Base-by-base conservation (phyloP, 2,888 invertebrate species). In the Oxyscelio sp. region DNA sequence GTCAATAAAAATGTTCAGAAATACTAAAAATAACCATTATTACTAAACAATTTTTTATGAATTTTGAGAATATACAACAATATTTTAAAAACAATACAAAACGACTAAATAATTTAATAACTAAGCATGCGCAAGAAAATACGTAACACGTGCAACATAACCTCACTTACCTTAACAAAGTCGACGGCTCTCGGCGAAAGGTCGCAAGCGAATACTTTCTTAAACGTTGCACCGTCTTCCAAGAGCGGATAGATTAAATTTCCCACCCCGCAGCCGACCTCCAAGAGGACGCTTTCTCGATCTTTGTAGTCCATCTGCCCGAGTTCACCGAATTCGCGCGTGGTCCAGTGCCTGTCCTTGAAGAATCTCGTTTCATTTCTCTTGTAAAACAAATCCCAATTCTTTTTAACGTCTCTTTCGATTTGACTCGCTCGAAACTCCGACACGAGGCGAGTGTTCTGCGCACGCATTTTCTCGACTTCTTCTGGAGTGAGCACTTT, bases 321-420 rank as follows among this genome's bases (percentile, higher is more conserved):
- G 15, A 99, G 95, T 92, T 98, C 98, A 89, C 96, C 95, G 95
- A 99, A 99, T 95, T 99, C 99, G 91, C 98, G 95, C 82, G 97
- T 97, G 0, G 99, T 99, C 99, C 99, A 99, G 92, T 98, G 98
- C 15, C 99, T 96, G 94, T 99, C 98, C 94, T 98, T 98, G 92
- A 99, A 99, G 94, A 99, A 99, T 89, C 97, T 96, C 0, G 97
- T 97, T 90, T 98, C 97, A 92, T 99, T 99, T 80, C 99, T 95
- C 94, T 99, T 99, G 94, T 99, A 99, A 94, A 99, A 99, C 66
- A 98, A 95, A 94, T 99, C 99, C 99, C 99, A 99, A 92, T 99
- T 96, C 83, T 97, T 97, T 90, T 97, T 96, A 0, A 98, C 97
- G 90, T 99, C 97, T 54, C 94, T 94, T 93, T 99, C 99, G 2